phyloP scores from a whole-genome alignment of 1,140 invertebrate genomes.

The Lepidurus packardi region DNA sequence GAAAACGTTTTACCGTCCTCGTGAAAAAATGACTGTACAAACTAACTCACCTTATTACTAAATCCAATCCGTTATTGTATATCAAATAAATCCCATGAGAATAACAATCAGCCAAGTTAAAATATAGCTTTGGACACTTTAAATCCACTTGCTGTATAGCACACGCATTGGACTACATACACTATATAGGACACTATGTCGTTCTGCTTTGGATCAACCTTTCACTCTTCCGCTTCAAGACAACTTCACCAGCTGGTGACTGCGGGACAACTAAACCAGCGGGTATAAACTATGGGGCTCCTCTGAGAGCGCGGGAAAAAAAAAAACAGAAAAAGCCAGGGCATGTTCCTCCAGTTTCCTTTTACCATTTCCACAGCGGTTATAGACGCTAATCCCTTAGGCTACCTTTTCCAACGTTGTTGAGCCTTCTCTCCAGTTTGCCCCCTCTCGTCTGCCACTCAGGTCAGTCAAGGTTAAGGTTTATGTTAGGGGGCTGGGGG shows the following conservation, averaged over 20 bases:
- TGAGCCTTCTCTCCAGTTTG: not conserved
- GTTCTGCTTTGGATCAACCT: not conserved
- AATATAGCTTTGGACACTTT: no score
- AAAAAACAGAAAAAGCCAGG: slow-evolving; percentile 7
- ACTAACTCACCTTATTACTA: not conserved
- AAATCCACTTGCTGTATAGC: not conserved
- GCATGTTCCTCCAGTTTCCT: slow-evolving; percentile 3
- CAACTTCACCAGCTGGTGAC: slow-evolving; percentile 4
- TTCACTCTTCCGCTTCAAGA: not conserved
- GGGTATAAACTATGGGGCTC: not conserved
- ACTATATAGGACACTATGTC: not conserved
- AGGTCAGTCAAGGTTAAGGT: slow-evolving; percentile 17
- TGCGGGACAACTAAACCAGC: not conserved
- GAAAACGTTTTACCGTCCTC: not conserved
- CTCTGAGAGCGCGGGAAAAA: not conserved
- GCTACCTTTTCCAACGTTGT: not conserved
- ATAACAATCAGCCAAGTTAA: not conserved
- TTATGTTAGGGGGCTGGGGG: not conserved
- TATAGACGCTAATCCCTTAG: not conserved
- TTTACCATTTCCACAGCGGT: not conserved
- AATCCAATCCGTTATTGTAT: not conserved
- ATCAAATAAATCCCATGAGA: not conserved
- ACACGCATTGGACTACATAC: not conserved
- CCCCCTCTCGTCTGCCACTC: not conserved
- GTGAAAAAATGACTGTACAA: not conserved